These are phyloP conservation scores for Cydia pomonella DNA, from an alignment of 1,140 invertebrate genomes.

Conservation along the genomic window DNA sequence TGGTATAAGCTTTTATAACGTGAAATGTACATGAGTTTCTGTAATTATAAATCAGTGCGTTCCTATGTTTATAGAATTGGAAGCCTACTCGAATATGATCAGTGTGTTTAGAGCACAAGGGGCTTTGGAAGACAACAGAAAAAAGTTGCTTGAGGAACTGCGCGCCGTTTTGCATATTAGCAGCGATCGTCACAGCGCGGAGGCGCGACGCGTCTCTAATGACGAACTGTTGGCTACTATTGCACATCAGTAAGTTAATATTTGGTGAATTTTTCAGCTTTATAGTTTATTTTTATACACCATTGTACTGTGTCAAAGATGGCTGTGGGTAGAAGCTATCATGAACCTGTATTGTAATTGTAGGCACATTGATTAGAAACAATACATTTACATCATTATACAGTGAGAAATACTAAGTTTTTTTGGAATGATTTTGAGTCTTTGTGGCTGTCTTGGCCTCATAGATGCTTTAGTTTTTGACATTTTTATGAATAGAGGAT, in stretches of 20 bases:
- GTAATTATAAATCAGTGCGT: slow-evolving; percentile 45
- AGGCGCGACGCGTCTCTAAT: slow-evolving; percentile 93
- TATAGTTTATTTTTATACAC: slow-evolving; percentile 65
- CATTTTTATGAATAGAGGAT: slow-evolving; percentile 27
- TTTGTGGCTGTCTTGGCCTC: slow-evolving; percentile 42
- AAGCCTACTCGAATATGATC: slow-evolving; percentile 93
- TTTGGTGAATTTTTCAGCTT: slow-evolving; percentile 48
- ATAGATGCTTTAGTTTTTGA: slow-evolving; percentile 44
- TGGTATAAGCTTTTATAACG: slow-evolving; percentile 45
- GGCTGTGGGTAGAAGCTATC: slow-evolving; percentile 49
- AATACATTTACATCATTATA: slow-evolving; percentile 44
- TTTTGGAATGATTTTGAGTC: slow-evolving; percentile 35
- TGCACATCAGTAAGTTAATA: slow-evolving; percentile 88
- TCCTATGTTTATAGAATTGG: slow-evolving; percentile 87
- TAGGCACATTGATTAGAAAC: slow-evolving; percentile 34
- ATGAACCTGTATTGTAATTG: slow-evolving; percentile 7
- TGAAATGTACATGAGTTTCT: slow-evolving; percentile 38
- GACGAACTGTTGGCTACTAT: slow-evolving; percentile 94
- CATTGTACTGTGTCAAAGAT: slow-evolving; percentile 63
- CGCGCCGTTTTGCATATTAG: slow-evolving; percentile 92
- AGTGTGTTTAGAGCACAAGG: slow-evolving; percentile 96
- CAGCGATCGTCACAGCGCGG: slow-evolving; percentile 93
- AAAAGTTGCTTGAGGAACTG: slow-evolving; percentile 91
- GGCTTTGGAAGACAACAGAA: slow-evolving; percentile 90
- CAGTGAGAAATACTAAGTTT: slow-evolving; percentile 45